Base-by-base conservation (phyloP, 1,140 invertebrate genomes). In the Portunus trituberculatus region DNA sequence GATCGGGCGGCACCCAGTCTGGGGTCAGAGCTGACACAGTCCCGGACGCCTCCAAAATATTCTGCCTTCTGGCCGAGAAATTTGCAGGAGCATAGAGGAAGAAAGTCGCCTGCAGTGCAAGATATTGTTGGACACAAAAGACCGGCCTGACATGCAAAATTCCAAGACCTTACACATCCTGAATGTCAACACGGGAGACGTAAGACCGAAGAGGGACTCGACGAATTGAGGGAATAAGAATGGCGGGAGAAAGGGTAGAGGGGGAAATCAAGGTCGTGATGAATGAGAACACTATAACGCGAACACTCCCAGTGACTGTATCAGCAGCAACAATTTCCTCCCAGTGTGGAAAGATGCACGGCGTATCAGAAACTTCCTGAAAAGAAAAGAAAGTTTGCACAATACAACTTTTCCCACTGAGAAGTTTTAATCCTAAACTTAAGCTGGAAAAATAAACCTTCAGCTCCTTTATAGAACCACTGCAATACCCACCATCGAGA, bases 251-350 rank as follows among this genome's bases (percentile, higher is more conserved):
- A 76, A n/a, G 67, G 20, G n/a, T n/a, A 76, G 67, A 76, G 67
- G 67, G 67, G 67, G 67, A 76, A 76, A 25, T 20, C 12, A 25
- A 76, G n/a, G 67, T 25, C n/a, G 12, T 76, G 67, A 76, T 76
- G 67, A 76, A 76, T n/a, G n/a, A n/a, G n/a, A 0, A 8, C 20
- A n/a, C 20, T 7, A 25, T 12, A 25, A 76, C 52, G 52, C 52
- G 52, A 59, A 76, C 67, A 76, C 67, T 76, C 67, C 67, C 12
- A 2, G 67, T n/a, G 67, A 76, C 67, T 76, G 67, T 76, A 76
- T 76, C 67, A 76, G 67, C 67, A 8, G n/a, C 67, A 76, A 76
- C 67, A 76, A 76, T 76, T 76, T 76, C 67, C 67, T n/a, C n/a
- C 20, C 0, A 76, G 20, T 76, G 67, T n/a, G 67, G 67, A 76